Conservation (phyloP, 2,888 invertebrate genomes). For the Drosophila nr. perissopoda region DNA sequence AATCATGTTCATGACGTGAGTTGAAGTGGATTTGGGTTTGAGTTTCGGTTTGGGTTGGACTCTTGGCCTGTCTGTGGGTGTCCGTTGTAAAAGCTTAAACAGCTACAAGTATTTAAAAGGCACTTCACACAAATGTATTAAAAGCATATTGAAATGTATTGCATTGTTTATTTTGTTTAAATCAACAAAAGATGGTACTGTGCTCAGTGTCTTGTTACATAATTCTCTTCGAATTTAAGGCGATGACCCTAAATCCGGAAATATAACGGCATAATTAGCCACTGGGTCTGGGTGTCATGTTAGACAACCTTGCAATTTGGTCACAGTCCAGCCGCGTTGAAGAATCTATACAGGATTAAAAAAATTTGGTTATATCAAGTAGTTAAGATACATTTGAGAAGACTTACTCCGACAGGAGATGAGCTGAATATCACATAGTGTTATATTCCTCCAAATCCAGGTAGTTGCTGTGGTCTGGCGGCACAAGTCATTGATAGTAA, state of each 20-base stretch:
- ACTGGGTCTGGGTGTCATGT: conserved; percentile 30
- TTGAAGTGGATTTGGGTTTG: conserved; percentile 45
- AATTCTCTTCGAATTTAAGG: neutral
- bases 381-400: too few relatives aligned
- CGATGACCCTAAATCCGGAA: neutral
- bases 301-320: conserved; percentile 25
- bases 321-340: conserved; percentile 23
- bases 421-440: conserved; percentile 38
- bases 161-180: conserved; percentile 57
- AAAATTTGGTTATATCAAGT: neutral
- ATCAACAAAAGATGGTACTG: conserved; percentile 28
- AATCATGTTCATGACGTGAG: conserved; percentile 74
- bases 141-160: conserved; percentile 59
- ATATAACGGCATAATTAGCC: neutral
- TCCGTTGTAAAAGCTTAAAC: conserved; percentile 67
- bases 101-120: conserved; percentile 76
- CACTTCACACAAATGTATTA: conserved; percentile 64
- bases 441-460: conserved; percentile 40
- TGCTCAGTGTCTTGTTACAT: conserved; percentile 10
- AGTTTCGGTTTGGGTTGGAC: conserved; percentile 5
- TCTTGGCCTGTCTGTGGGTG: conserved; percentile 20
- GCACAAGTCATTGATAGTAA: conserved; percentile 35
- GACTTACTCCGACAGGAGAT: conserved; percentile 49
- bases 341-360: conserved; percentile 6
- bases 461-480: neutral